Evolutionary conservation across 2,888 invertebrate genomes (phyloP), one percentile per base, ranked within the genome.

Genomic region (Azorinus chamasolen): DNA sequence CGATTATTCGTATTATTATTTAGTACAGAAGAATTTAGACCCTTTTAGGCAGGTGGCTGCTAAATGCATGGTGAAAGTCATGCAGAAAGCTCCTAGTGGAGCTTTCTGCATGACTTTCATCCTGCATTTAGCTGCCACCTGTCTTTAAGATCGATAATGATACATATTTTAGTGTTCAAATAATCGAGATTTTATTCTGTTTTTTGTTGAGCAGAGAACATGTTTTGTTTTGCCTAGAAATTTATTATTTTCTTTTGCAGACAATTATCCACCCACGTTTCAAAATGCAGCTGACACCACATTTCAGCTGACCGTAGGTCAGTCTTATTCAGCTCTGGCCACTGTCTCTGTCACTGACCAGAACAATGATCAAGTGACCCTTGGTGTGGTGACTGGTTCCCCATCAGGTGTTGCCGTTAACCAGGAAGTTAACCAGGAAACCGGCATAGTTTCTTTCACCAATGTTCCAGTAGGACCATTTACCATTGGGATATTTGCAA

Each of bases 331-430:
- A 0, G 32, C 37, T 14, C 41, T 85, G 12, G 14, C 65, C 22
- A 80, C 76, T 1, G 27, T 87, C 2, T 41, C 48, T 24, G 85
- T 74, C 8, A 64, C 55, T 8, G 87, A 87, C 45, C 43, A 48
- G 16, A 86, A 87, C 55, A 79, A 75, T 16, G 87, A 87, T 54
- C 46, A 51, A 5, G 50, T 87, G 3, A 79, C 66, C 25, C 85
- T 73, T 41, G 51, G 76, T 6, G 27, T 77, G 6, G 63, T 55
- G 16, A 14, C 32, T n/a, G 73, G 63, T 18, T 72, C 83, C 1
- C 78, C 79, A 3, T 18, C 75, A 14, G 87, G 84, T 6, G 32
- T 84, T 5, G 16, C 70, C 0, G 73, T 86, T 16, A 25, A 45
- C 8, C 45, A 20, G 45, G 5, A 32, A 32, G 6, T 54, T 20